Conservation (phyloP, 1,140 invertebrate genomes). For the Atopsyche davidsoni region DNA sequence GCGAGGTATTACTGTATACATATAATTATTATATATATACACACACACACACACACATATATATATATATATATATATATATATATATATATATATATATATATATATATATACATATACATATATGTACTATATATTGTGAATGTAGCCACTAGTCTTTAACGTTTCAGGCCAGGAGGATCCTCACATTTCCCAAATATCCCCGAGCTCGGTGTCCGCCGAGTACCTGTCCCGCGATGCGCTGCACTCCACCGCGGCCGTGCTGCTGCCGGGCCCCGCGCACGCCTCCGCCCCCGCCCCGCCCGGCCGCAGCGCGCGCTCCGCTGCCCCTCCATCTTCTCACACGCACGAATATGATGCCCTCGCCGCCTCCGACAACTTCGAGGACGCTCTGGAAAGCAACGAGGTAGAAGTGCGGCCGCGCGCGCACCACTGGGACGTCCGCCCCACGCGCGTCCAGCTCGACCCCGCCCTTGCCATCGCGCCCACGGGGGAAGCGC, state of each 20-base stretch:
- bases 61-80: too few species aligned
- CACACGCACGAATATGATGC: constrained; percentile 34
- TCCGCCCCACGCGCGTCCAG: background rate
- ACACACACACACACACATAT: too few species aligned
- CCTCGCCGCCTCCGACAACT: constrained; percentile 37
- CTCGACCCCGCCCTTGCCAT: constrained; percentile 33
- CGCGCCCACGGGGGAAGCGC: constrained; percentile 57
- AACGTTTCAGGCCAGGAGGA: constrained; percentile 45
- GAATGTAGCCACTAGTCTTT: too few species aligned
- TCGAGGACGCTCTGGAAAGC: constrained; percentile 38
- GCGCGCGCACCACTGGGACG: background rate
- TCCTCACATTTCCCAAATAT: constrained; percentile 50
- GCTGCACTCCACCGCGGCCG: constrained; percentile 44
- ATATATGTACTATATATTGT: too few species aligned
- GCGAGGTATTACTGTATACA: too few species aligned
- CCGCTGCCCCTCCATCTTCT: constrained; percentile 39
- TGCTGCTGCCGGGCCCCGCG: constrained; percentile 28
- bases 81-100: too few species aligned
- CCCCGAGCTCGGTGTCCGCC: constrained; percentile 52
- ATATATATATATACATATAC: too few species aligned
- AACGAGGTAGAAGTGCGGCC: constrained; percentile 42
- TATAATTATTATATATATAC: too few species aligned
- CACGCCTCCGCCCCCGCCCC: constrained; percentile 33
- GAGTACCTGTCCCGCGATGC: constrained; percentile 51
- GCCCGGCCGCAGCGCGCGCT: constrained; percentile 43